Evolutionary conservation across 1,140 invertebrate genomes (phyloP), one percentile per base, ranked within the genome.

Genomic region (Melipona quadrifasciata): DNA sequence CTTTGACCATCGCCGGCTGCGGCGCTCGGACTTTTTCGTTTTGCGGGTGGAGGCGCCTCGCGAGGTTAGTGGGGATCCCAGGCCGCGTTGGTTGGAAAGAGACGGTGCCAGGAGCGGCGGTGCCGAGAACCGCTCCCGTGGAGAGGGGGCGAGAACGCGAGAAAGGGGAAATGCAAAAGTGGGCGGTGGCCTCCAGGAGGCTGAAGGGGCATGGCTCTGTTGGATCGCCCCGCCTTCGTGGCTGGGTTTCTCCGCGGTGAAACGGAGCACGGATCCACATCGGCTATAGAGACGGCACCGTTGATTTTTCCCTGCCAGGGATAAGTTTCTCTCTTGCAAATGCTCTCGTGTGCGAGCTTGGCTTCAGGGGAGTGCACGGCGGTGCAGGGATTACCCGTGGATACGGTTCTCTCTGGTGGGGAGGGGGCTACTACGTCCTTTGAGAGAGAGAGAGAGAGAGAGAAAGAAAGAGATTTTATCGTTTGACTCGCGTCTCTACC

Each of bases 401-500:
- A 64, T 75, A 58, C 51, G 67, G 61, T n/a, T 12, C 57, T 2
- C 5, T 14, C 16, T 47, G 71, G 57, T 64, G 58, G 80, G 58
- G 65, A 11, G 2, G 58, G 65, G 16, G 2, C 27, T 19, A 8
- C 27, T 27, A 21, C 65, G 19, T 31, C 31, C 31, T 31, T 31
- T 31, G 67, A 24, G 65, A n/a, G 51, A 39, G n/a, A 21, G 53
- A 58, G 57, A 24, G 75, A 58, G 24, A 24, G 58, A 24, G 68
- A 21, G 72, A 51, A 27, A 39, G 31, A n/a, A n/a, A 21, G 27
- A 91, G 93, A 94, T 95, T 92, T 94, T 94, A 95, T 95, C 94
- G 91, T 84, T 73, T 85, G 89, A 87, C 91, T 92, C 86, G 90
- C 90, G 91, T 92, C 93, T 92, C 92, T 92, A 91, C 91, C 73